Conservation (phyloP, 2,797 vertebrate genomes). For the Gallinago stenura region DNA sequence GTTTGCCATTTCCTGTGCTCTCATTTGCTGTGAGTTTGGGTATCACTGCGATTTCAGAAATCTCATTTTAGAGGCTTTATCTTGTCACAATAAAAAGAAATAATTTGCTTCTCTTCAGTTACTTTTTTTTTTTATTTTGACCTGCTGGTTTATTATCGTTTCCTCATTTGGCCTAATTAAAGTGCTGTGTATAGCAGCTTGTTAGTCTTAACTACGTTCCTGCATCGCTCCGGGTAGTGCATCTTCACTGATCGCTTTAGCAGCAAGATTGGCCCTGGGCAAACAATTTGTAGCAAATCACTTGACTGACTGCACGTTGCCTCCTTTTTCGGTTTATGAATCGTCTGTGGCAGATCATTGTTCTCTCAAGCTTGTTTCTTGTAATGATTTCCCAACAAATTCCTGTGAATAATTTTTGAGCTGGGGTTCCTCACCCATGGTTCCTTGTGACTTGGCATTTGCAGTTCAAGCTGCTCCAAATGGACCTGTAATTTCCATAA, state of each 20-base stretch:
- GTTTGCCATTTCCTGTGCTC: background rate
- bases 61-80: background rate
- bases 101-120: background rate
- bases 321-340: background rate
- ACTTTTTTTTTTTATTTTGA: background rate
- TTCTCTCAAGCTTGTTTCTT: background rate
- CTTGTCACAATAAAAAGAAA: background rate
- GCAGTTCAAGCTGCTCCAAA: background rate
- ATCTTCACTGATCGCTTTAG: background rate
- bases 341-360: background rate
- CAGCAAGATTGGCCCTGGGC: conserved; percentile 40
- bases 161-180: conserved; percentile 69
- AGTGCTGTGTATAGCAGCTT: conserved; percentile 54
- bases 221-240: background rate
- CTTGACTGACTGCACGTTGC: background rate
- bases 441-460: background rate
- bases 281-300: conserved; percentile 48
- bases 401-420: background rate
- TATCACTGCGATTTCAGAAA: background rate
- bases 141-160: conserved; percentile 46
- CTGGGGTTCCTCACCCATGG: background rate
- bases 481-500: background rate
- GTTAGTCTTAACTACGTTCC: background rate
- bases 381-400: background rate
- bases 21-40: background rate